A percentile compares a stretch with the other conserved stretches of the same genome.
These are phyloP conservation scores for Nicator chloris DNA, from an alignment of 2,113 vertebrate genomes.

Conservation along the genomic window DNA sequence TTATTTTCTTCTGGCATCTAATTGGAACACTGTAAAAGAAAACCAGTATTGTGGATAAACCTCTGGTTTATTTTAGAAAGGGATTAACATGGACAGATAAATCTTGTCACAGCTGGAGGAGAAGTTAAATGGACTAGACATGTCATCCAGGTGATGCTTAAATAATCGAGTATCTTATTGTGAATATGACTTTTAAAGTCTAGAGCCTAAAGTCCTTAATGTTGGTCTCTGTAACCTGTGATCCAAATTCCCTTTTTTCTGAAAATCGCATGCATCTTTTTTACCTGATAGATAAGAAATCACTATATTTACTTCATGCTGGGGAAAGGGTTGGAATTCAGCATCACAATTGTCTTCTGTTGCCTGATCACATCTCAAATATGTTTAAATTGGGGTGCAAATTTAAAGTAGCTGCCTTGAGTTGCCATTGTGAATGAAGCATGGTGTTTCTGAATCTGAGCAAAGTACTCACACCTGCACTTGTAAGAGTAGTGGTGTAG, in stretches of 20 bases:
- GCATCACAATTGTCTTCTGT: neutral
- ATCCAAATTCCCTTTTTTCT: neutral
- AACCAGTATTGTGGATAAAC: neutral
- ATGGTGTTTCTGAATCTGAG: neutral
- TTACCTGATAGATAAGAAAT: neutral
- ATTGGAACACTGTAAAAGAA: conserved; percentile 49
- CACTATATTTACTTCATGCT: neutral
- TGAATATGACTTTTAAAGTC: conserved; percentile 63
- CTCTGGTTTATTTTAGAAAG: conserved; percentile 40
- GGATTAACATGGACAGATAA: neutral
- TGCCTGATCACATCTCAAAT: neutral
- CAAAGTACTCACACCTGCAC: neutral
- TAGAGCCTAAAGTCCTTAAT: conserved; percentile 59
- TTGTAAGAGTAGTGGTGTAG: neutral
- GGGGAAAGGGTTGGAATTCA: conserved; percentile 1
- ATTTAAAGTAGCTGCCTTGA: neutral
- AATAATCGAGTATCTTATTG: neutral
- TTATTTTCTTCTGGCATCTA: conserved; percentile 18
- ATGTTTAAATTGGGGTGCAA: neutral
- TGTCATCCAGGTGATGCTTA: neutral
- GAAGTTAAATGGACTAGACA: conserved; percentile 19
- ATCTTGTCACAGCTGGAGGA: neutral
- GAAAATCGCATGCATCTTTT: conserved; percentile 45
- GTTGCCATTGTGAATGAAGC: neutral
- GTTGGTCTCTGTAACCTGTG: conserved; percentile 48